These are phyloP conservation scores for Thysanoteuthis rhombus DNA, from an alignment of 2,888 invertebrate species.

Conservation along the genomic window DNA sequence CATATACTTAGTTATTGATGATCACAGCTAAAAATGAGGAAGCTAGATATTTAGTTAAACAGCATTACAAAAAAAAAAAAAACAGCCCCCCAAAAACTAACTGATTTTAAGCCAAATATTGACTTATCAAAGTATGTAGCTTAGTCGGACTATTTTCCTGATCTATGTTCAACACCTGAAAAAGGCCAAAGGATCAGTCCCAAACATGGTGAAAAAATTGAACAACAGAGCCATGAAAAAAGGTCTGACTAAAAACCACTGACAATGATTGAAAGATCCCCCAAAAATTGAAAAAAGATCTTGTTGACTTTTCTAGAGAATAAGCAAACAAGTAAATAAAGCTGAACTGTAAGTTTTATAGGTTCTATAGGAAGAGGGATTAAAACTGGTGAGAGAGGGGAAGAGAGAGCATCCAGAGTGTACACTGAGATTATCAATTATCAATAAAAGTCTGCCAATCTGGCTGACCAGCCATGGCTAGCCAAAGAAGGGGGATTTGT, in stretches of 20 bases:
- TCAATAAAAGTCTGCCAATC: conserved; percentile 27
- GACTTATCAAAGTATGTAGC: too few relatives aligned
- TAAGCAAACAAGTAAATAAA: neutral
- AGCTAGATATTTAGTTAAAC: neutral
- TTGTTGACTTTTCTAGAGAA: neutral
- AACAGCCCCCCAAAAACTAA: too few relatives aligned
- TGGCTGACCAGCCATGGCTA: conserved; percentile 23
- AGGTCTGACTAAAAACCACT: too few relatives aligned
- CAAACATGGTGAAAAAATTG: too few relatives aligned
- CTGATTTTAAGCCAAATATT: too few relatives aligned
- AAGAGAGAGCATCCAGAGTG: neutral
- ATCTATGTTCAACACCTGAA: too few relatives aligned
- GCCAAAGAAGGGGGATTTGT: neutral
- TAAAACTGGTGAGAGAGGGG: neutral
- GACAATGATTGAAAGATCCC: neutral
- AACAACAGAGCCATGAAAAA: too few relatives aligned
- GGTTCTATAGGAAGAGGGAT: neutral
- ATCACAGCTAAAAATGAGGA: neutral
- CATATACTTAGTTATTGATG: neutral
- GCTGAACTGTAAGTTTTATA: neutral
- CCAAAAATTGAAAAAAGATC: neutral
- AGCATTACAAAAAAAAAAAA: too few relatives aligned
- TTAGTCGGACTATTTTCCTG: too few relatives aligned
- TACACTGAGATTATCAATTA: conserved; percentile 26
- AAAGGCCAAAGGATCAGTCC: too few relatives aligned